Conservation (phyloP, 2,113 vertebrate genomes). For the Lophius piscatorius region DNA sequence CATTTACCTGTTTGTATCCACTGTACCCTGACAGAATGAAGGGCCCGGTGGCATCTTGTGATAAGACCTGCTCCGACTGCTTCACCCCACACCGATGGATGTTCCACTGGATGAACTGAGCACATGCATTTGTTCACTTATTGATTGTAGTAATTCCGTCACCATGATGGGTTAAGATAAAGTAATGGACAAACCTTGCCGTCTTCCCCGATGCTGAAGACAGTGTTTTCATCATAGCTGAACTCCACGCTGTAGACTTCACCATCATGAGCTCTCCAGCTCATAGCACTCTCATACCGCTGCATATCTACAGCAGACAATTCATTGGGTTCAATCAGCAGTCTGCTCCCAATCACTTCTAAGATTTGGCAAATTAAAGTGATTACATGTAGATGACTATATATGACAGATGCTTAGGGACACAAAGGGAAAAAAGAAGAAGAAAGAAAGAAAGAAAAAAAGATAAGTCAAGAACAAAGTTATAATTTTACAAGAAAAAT, state of each 20-base stretch:
- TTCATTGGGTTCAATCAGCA: not conserved
- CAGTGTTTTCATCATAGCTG: constrained; percentile 96
- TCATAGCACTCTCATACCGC: constrained; percentile 94
- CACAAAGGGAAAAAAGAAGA: too few species aligned
- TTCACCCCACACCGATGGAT: constrained; percentile 95
- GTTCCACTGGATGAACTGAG: constrained; percentile 97
- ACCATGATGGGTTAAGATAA: not conserved
- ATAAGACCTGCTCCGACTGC: constrained; percentile 87
- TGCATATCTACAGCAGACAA: constrained; percentile 88
- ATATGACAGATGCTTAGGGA: too few species aligned
- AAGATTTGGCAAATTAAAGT: too few species aligned
- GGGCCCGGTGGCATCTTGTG: constrained; percentile 91
- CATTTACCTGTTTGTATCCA: constrained; percentile 92
- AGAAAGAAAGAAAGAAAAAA: too few species aligned
- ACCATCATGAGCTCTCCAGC: constrained; percentile 92
- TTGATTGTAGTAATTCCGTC: not conserved
- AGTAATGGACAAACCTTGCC: constrained; percentile 85
- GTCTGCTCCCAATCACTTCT: too few species aligned
- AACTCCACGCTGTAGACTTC: constrained; percentile 98
- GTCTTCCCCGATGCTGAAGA: constrained; percentile 95
- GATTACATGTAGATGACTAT: too few species aligned
- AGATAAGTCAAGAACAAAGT: too few species aligned
- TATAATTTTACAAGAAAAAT: too few species aligned
- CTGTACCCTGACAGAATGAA: constrained; percentile 96
- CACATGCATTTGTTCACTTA: not conserved